Conservation (phyloP, 2,797 vertebrate genomes). For the Darevskia nairensis region DNA sequence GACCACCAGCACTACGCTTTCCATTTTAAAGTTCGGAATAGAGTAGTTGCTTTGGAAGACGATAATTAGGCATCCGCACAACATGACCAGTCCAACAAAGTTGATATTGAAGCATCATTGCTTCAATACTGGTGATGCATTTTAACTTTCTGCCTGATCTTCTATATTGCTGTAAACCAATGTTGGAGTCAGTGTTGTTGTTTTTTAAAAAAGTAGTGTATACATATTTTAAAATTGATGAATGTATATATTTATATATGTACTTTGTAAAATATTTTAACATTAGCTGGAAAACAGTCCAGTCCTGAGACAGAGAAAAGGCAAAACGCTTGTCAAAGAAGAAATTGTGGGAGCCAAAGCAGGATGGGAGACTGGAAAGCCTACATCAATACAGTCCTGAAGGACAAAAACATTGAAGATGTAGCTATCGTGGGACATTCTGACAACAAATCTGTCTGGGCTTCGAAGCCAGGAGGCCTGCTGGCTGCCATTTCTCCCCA, state of each 20-base stretch:
- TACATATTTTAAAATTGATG: background rate
- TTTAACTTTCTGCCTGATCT: background rate
- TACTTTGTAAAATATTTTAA: background rate
- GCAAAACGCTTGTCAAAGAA: background rate
- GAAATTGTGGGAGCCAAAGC: background rate
- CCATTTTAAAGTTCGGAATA: no score
- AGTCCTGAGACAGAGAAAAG: background rate
- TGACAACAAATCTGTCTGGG: conserved; percentile 65
- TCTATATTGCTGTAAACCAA: background rate
- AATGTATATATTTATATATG: background rate
- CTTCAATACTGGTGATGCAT: no score
- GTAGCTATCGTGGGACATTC: conserved; percentile 64
- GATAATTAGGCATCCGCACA: no score
- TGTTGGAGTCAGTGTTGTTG: background rate
- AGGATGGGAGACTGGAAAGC: conserved; percentile 72
- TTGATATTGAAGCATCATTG: no score
- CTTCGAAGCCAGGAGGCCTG: conserved; percentile 69
- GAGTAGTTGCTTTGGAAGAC: no score
- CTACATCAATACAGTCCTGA: conserved; percentile 68
- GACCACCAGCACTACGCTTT: no score
- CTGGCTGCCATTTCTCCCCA: conserved; percentile 64
- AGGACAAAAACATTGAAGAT: conserved; percentile 73
- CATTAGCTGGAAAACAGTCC: background rate
- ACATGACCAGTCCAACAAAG: no score
- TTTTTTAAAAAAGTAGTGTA: background rate